Percentiles rank a stretch among this genome's conserved stretches.
phyloP scores from a whole-genome alignment of 2,797 vertebrate species.

The Falco rusticolus region DNA sequence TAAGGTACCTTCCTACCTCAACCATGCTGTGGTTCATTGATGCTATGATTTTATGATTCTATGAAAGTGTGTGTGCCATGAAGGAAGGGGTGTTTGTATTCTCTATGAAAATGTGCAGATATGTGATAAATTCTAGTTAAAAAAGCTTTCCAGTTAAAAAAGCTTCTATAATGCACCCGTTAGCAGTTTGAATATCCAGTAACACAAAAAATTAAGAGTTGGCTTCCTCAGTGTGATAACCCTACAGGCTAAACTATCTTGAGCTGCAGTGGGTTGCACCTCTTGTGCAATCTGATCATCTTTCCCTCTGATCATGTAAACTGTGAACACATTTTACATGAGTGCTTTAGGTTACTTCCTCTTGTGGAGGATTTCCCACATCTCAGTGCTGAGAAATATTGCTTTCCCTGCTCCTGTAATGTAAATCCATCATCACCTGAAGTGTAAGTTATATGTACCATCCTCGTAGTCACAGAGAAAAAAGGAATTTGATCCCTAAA shows the following conservation, averaged over 20 bases:
- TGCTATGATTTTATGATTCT: too few species aligned
- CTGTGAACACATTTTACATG: background rate
- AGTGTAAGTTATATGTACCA: background rate
- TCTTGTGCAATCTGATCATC: background rate
- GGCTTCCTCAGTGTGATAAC: background rate
- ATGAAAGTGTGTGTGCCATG: too few species aligned
- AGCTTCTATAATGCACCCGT: background rate
- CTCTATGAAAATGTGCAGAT: background rate
- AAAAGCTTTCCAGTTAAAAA: background rate
- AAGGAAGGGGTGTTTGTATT: background rate
- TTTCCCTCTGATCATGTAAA: background rate
- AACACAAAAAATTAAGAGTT: background rate
- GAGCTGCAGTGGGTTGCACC: background rate
- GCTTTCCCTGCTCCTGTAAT: background rate
- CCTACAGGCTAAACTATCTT: background rate
- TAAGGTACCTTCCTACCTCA: too few species aligned
- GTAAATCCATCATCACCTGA: background rate
- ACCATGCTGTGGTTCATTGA: too few species aligned
- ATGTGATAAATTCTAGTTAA: background rate
- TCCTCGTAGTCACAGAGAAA: background rate
- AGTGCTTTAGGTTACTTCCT: background rate
- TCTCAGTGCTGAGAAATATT: background rate
- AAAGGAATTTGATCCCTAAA: background rate
- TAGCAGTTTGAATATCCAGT: background rate
- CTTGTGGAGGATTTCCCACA: background rate